Base-by-base conservation (phyloP, 2,797 vertebrate genomes). In the Sorex maritimensis region DNA sequence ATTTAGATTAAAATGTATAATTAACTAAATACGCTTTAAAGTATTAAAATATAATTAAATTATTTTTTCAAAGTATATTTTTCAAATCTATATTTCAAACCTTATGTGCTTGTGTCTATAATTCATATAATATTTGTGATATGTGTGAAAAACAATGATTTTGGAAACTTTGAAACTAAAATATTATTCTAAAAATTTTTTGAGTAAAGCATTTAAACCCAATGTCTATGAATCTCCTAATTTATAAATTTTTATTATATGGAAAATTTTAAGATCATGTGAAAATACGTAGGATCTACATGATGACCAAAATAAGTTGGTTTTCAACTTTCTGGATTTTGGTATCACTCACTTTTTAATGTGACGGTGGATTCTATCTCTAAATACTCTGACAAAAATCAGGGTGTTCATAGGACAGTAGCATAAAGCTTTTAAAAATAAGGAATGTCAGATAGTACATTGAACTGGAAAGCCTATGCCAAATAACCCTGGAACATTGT, bases 311-410 rank as follows among this genome's bases (percentile, higher is more conserved):
- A 72, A 65, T 2, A 46, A 23, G 19, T 38, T 46, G 28, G 6
- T 52, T 52, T 65, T 91, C 23, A 69, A n/a, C 14, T 9, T 49
- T 94, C 24, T 67, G 52, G 46, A 67, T 58, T 83, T 91, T 78
- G 15, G 72, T 28, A 4, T 21, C 34, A 44, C 77, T 52, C 69
- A 13, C 1, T 11, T 68, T 28, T 67, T 46, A 88, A 58, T 78
- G 67, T 58, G n/a, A n/a, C 3, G 41, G 24, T 74, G 34, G 28
- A 10, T 30, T 23, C 46, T 26, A 93, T 82, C 41, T 77, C 17
- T 26, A 52, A 65, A 28, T 73, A 52, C 4, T 78, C 21, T 78
- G 38, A 55, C 26, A 28, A 79, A 83, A 88, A 83, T 12, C 30
- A 93, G 30, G 52, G 8, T 8, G 11, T n/a, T 0, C 1, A 77